Conservation (phyloP, 2,113 vertebrate species). For the Phocoena phocoena region DNA sequence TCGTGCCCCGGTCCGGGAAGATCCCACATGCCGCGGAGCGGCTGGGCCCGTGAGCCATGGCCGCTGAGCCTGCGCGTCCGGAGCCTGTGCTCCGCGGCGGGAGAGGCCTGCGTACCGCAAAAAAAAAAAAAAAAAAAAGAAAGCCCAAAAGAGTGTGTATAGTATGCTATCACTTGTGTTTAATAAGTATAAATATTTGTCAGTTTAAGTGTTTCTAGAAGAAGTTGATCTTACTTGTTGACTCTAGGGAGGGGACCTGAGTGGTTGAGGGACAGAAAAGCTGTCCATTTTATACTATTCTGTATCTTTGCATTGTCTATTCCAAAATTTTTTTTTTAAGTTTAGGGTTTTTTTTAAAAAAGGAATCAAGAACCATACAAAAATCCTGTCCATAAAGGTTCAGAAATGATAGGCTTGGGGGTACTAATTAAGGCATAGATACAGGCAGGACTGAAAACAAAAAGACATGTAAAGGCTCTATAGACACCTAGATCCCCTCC, state of each 20-base stretch:
- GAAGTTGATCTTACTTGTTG: background rate
- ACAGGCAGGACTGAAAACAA: background rate
- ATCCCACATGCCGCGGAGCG: too few relatives aligned
- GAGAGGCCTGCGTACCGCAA: background rate
- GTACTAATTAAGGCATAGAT: background rate
- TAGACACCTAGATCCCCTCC: background rate
- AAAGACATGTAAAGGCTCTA: background rate
- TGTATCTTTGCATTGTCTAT: background rate
- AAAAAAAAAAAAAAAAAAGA: background rate
- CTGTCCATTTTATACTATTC: background rate
- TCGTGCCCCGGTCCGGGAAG: too few relatives aligned
- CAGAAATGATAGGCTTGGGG: background rate
- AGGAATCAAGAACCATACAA: background rate
- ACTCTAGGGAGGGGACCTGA: background rate
- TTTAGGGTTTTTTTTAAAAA: background rate
- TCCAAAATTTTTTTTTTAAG: background rate
- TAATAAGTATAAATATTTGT: background rate
- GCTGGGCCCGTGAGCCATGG: too few relatives aligned
- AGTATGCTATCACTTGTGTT: background rate
- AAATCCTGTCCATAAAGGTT: background rate
- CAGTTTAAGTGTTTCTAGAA: background rate
- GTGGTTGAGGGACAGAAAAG: background rate
- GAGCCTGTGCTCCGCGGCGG: fast-evolving
- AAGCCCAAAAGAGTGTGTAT: background rate
- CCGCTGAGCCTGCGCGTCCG: too few relatives aligned